Percentiles rank a stretch among this genome's conserved stretches.
Conservation (phyloP, 2,797 vertebrate species). For the Rhynchonycteris naso region DNA sequence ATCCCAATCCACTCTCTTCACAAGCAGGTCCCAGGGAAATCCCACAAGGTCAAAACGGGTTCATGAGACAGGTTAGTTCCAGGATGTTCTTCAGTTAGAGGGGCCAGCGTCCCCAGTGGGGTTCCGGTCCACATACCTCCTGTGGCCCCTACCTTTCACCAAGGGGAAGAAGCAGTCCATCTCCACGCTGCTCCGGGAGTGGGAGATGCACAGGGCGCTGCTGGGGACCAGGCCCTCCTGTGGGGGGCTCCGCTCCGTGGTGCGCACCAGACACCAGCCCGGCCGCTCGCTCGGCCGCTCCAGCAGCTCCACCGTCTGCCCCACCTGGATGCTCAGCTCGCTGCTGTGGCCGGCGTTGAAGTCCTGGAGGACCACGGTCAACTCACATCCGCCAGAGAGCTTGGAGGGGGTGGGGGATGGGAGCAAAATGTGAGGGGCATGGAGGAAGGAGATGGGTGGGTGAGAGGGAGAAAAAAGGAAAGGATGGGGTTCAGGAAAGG, state of each 20-base stretch:
- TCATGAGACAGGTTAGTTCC: neutral
- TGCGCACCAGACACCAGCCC: conserved; percentile 95
- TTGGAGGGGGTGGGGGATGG: conserved; percentile 67
- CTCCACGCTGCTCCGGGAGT: conserved; percentile 97
- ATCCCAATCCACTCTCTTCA: neutral
- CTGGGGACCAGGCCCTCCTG: conserved; percentile 96
- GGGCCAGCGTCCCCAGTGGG: fast-evolving
- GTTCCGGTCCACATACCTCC: neutral
- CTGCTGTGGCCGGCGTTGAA: conserved; percentile 90
- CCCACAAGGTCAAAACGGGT: neutral
- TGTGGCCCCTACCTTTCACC: conserved; percentile 89
- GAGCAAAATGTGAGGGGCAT: neutral
- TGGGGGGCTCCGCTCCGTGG: conserved; percentile 92
- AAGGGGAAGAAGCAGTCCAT: conserved; percentile 95
- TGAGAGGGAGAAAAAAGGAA: neutral
- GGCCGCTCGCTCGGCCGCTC: conserved; percentile 94
- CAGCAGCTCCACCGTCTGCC: conserved; percentile 97
- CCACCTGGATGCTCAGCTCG: conserved; percentile 95
- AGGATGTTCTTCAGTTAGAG: too few species aligned
- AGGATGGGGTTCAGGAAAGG: neutral
- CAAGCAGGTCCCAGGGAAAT: neutral
- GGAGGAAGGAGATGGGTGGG: too few species aligned
- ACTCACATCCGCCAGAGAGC: conserved; percentile 96
- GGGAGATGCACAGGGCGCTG: conserved; percentile 95
- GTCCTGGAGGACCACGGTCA: conserved; percentile 96